These are phyloP conservation scores for Conchocele bisecta DNA, from an alignment of 2,888 invertebrate species.

Conservation along the genomic window DNA sequence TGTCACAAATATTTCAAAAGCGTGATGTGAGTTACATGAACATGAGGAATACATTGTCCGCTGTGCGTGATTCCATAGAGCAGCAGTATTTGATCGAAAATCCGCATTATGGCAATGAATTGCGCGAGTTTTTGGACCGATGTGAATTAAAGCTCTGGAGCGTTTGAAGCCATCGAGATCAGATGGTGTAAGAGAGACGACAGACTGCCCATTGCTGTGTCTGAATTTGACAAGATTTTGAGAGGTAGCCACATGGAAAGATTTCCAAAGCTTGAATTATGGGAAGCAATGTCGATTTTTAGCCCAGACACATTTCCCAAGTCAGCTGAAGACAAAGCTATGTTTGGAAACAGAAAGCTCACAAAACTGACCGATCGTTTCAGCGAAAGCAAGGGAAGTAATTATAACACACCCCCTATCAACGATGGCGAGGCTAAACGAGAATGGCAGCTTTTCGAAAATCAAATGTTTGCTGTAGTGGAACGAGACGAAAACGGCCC, in stretches of 20 bases:
- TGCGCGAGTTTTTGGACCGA: constrained; percentile 10
- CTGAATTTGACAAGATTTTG: constrained; percentile 5
- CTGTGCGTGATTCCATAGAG: constrained; percentile 15
- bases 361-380: constrained; percentile 10
- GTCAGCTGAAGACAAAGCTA: constrained; percentile 15
- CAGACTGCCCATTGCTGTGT: constrained; percentile 15
- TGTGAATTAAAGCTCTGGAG: not conserved
- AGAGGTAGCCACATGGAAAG: constrained; percentile 3
- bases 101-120: constrained; percentile 8
- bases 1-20: no score
- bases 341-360: constrained; percentile 14
- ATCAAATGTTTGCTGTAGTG: constrained; percentile 25
- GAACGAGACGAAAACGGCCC: no score
- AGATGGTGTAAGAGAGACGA: constrained; percentile 11
- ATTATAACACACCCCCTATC: constrained; percentile 30
- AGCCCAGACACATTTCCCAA: constrained; percentile 16
- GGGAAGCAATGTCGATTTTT: constrained; percentile 38
- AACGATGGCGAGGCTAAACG: not conserved
- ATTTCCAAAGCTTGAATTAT: constrained; percentile 27
- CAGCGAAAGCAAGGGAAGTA: constrained; percentile 21
- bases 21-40: no score
- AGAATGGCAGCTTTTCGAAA: constrained; percentile 28
- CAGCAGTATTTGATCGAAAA: constrained; percentile 39
- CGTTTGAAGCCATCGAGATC: constrained; percentile 24
- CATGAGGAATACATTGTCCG: no score